Evolutionary conservation across 2,113 vertebrate genomes (phyloP).

Genomic region (Centropus bengalensis): DNA sequence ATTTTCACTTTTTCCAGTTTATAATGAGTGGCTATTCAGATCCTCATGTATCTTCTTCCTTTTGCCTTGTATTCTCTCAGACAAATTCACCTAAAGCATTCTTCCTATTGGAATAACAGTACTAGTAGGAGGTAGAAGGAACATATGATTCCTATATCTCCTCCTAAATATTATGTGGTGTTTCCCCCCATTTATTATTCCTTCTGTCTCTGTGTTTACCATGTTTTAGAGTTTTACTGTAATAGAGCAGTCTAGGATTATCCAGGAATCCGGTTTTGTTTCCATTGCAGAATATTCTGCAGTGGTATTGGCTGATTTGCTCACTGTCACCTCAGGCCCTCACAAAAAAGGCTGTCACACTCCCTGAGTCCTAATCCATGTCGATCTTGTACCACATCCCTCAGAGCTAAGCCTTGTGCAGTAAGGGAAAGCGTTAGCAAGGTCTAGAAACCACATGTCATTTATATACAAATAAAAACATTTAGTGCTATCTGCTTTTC

Average conservation of each 20-base stretch:
- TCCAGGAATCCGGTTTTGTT: not conserved
- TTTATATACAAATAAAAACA: accelerated
- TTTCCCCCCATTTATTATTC: not conserved
- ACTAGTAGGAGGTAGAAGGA: not conserved
- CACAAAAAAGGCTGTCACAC: not conserved
- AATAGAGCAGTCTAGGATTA: not conserved
- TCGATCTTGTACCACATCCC: not conserved
- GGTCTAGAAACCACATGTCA: not conserved
- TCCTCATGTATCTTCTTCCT: not conserved
- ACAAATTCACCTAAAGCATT: not conserved
- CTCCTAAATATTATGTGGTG: not conserved
- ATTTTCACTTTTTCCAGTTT: not conserved
- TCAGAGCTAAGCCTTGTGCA: not conserved
- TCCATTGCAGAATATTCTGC: not conserved
- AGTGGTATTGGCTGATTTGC: not conserved
- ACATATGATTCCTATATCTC: not conserved
- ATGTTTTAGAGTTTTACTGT: not conserved
- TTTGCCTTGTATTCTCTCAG: not conserved
- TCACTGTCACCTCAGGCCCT: not conserved
- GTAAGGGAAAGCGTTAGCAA: not conserved
- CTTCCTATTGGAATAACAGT: not conserved
- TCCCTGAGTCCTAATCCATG: not conserved
- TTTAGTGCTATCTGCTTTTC: not conserved
- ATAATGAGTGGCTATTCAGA: not conserved
- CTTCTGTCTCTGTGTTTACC: not conserved